Evolutionary conservation across 2,797 vertebrate species (phyloP), one percentile per base, ranked within the genome.

Genomic region (Chaenodraco wilsoni): DNA sequence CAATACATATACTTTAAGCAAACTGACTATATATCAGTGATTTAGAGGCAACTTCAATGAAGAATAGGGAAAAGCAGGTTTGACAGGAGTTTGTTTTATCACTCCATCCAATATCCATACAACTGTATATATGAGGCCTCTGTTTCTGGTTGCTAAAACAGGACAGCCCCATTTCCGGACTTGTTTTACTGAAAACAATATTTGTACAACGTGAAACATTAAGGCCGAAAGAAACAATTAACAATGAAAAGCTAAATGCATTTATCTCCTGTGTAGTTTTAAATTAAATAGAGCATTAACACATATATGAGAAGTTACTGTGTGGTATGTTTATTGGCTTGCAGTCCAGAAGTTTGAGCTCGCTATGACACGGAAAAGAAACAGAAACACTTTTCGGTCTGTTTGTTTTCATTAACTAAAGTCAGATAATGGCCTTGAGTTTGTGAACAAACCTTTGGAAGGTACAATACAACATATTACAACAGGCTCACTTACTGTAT

Each of bases 381-480:
- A 87, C 63, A 84, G 59, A 84, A 77, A 84, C 45, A 74, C 59
- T 72, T 46, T 62, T 79, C 19, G 67, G 74, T 79, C 72, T 76
- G 67, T 83, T 81, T 68, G 59, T 87, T 81, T 81, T 86, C 76
- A 66, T 82, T 80, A 80, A 66, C 73, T 65, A 64, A 67, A 69
- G 62, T 85, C 82, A 69, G 73, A 74, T 75, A 75, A 92, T 83
- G 84, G 83, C 86, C 79, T 84, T 74, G 79, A 87, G 83, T 85
- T 78, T 82, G 84, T 87, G 87, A 92, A 92, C 80, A 92, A 89
- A 92, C 83, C 81, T 91, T 89, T 86, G 78, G 79, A 89, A 91
- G 87, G 89, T 91, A 92, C 86, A 91, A 88, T 86, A 92, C 91
- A 87, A 92, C 91, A 93, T 85, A 70, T 90, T 88, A 92, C 85